Base-by-base conservation (phyloP, 2,113 vertebrate species). In the Pseudonaja textilis region DNA sequence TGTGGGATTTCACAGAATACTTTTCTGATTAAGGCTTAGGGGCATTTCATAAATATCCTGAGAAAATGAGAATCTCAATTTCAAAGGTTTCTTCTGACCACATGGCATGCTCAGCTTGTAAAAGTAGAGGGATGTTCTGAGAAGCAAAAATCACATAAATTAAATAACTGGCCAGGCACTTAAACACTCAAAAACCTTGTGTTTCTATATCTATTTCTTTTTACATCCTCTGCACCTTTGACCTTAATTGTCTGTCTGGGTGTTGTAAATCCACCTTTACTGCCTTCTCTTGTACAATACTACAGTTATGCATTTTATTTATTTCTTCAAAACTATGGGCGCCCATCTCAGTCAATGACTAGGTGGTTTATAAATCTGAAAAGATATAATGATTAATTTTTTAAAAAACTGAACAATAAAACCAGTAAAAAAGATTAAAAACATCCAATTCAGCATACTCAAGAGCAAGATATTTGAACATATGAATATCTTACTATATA, bases 21-120 rank as follows among this genome's bases (percentile, higher is more conserved):
- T 69, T 55, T 93, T 91, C 26, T 20, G 57, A 50, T 39, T 54
- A 86, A 3, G 52, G 22, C 90, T 50, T 86, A 29, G 74, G 69
- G 85, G 2, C 22, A 87, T 1, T 0, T 22, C 59, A 42, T 93
- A 74, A 87, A 50, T 0, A 74, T 45, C 39, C 10, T 3, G 25
- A 64, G 86, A 90, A 25, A 23, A 56, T 89, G 50, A 91, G 6
- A 20, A 57, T 85, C 22, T 0, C 0, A 3, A 9, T 86, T 93
- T 93, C 88, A 93, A 59, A 74, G 69, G 89, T 14, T 91, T 91
- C 86, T 91, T 91, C 86, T 94, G 81, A 52, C 85, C 85, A 39
- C 59, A 45, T 91, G 64, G 50, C 88, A 42, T 85, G 8, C 90
- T 92, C 50, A 50, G 64, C n/a, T 93, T n/a, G 23, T 0, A 56